These are phyloP conservation scores for Crypturellus undulatus DNA, from an alignment of 2,113 vertebrate genomes.

Conservation along the genomic window DNA sequence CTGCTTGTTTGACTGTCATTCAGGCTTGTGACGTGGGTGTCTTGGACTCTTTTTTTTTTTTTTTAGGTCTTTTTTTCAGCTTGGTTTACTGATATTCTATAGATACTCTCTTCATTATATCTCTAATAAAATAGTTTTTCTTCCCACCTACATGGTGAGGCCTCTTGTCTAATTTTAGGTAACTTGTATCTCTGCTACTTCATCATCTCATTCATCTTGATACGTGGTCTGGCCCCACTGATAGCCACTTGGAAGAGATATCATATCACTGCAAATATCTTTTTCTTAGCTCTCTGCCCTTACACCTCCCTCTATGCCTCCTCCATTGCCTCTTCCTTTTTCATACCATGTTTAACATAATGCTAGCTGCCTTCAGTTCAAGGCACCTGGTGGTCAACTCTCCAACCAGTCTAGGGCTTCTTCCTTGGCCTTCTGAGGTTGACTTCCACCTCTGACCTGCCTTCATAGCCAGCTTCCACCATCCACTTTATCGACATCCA, in stretches of 20 bases:
- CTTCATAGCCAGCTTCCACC: background rate
- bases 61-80: background rate
- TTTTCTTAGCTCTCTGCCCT: background rate
- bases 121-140: background rate
- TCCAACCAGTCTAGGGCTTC: background rate
- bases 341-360: background rate
- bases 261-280: background rate
- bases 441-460: background rate
- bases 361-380: background rate
- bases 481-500: background rate
- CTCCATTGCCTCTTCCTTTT: background rate
- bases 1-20: background rate
- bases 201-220: background rate
- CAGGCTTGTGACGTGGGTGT: rapidly evolving
- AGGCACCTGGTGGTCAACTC: background rate
- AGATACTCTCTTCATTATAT: background rate
- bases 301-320: background rate
- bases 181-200: background rate
- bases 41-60: background rate
- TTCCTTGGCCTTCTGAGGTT: background rate
- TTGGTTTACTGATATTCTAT: background rate
- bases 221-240: background rate
- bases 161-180: background rate
- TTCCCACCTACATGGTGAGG: background rate
- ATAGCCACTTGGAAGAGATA: background rate